Evolutionary conservation across 2,797 vertebrate genomes (phyloP).

Genomic region (Malurus splendens): DNA sequence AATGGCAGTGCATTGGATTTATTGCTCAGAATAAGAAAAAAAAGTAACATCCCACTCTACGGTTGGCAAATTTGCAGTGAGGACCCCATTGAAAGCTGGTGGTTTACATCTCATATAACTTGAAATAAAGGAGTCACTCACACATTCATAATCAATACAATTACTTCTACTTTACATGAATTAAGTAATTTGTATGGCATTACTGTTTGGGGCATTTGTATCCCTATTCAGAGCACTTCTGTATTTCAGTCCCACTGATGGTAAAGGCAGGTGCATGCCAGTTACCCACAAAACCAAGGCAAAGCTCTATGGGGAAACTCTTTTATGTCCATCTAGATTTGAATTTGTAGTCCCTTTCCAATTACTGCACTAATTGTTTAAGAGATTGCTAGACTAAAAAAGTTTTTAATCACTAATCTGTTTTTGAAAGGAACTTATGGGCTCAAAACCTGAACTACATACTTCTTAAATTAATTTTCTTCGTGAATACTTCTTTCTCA

Average conservation of each 20-base stretch:
- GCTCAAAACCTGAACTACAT: conserved; percentile 65
- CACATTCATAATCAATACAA: conserved; percentile 61
- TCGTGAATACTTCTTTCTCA: conserved; percentile 69
- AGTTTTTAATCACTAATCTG: conserved; percentile 73
- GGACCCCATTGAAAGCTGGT: background rate
- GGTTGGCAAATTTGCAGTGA: background rate
- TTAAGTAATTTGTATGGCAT: conserved; percentile 57
- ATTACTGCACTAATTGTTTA: conserved; percentile 73
- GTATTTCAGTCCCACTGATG: conserved; percentile 25
- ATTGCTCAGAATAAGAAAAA: background rate
- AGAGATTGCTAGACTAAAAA: conserved; percentile 68
- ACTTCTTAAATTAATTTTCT: conserved; percentile 77
- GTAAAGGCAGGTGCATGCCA: conserved; percentile 59
- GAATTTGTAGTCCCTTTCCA: conserved; percentile 68
- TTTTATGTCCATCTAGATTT: conserved; percentile 68
- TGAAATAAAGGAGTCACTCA: conserved; percentile 56
- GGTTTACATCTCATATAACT: conserved; percentile 29
- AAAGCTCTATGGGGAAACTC: conserved; percentile 50
- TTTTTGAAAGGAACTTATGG: conserved; percentile 69
- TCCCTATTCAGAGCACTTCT: conserved; percentile 47
- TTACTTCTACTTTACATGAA: conserved; percentile 57
- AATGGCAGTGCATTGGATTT: background rate
- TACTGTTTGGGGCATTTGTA: conserved; percentile 27
- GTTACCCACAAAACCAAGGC: conserved; percentile 38
- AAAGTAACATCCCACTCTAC: background rate